Base-by-base conservation (phyloP, 2,113 vertebrate genomes). In the Xyliphius kryptos region DNA sequence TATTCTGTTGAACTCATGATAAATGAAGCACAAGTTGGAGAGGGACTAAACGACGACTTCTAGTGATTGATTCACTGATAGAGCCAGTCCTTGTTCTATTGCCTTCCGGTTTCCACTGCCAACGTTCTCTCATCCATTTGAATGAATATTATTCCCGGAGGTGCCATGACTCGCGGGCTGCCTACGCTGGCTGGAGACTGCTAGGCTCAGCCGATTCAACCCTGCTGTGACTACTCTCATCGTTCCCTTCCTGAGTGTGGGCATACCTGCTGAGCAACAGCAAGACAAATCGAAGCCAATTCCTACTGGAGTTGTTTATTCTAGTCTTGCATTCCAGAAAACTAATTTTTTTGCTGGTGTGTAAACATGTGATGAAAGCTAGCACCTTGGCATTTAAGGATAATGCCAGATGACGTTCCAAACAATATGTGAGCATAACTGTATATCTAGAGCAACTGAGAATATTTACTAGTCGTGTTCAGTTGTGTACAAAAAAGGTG, bases 101-200 rank as follows among this genome's bases (percentile, higher is more conserved):
- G 59, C 72, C 50, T 62, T 66, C 36, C 53, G n/a, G 64, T 71
- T 71, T 68, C 22, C 41, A 51, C 68, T 9, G 60, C 55, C 61
- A 36, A 54, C 52, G 44, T 37, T 54, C 53, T 46, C 56, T 38
- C 52, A 46, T 65, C 61, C 63, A 68, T 74, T 67, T 74, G 56
- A 64, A 68, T 65, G 65, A 70, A 60, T 48, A 37, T 64, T 71
- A 71, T 68, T 74, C 72, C 66, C 68, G 4, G 53, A 68, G 53
- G 72, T 51, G 51, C 65, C 60, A 50, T 68, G 61, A 71, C 59
- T 65, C 32, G 41, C 63, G 56, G 60, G 67, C 63, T 69, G 48
- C 58, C 59, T 36, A 49, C 10, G 55, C 36, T 20, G 66, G 65
- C 63, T 46, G 16, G 59, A 60, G 56, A 47, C 68, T 56, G 56